These are phyloP conservation scores for Neofelis nebulosa DNA, from an alignment of 2,113 vertebrate species.

Conservation along the genomic window DNA sequence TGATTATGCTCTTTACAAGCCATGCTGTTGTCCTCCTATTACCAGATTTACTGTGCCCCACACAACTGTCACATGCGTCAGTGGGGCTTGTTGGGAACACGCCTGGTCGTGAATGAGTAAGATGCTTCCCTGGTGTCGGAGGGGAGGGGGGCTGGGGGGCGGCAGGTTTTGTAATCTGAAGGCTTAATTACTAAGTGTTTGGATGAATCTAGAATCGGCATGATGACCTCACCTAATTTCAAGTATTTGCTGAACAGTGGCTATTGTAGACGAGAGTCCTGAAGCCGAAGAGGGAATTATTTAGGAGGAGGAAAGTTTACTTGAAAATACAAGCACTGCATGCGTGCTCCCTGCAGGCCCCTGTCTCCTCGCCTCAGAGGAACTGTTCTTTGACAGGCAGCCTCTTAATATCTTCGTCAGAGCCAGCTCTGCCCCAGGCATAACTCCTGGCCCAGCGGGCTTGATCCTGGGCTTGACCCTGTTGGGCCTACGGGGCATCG, in stretches of 20 bases:
- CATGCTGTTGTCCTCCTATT: neutral
- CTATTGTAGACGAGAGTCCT: neutral
- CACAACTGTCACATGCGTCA: neutral
- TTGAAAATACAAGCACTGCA: neutral
- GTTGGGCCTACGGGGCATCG: neutral
- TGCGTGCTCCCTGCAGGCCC: neutral
- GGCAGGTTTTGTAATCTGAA: neutral
- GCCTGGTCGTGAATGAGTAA: neutral
- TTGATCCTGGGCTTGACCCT: neutral
- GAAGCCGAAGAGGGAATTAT: neutral
- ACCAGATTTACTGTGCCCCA: neutral
- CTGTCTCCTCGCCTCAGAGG: fast-evolving
- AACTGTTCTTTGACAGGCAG: neutral
- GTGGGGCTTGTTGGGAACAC: neutral
- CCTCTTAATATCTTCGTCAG: neutral
- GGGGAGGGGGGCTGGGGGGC: too few relatives aligned
- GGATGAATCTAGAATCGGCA: neutral
- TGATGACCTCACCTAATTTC: neutral
- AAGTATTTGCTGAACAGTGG: neutral
- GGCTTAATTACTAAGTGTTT: neutral
- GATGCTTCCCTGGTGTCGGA: neutral
- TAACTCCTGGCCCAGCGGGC: neutral
- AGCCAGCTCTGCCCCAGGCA: neutral
- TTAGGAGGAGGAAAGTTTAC: neutral
- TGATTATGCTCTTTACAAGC: neutral